Evolutionary conservation across 1,140 invertebrate genomes (phyloP), one percentile per base, ranked within the genome.

Genomic region (Battus philenor): DNA sequence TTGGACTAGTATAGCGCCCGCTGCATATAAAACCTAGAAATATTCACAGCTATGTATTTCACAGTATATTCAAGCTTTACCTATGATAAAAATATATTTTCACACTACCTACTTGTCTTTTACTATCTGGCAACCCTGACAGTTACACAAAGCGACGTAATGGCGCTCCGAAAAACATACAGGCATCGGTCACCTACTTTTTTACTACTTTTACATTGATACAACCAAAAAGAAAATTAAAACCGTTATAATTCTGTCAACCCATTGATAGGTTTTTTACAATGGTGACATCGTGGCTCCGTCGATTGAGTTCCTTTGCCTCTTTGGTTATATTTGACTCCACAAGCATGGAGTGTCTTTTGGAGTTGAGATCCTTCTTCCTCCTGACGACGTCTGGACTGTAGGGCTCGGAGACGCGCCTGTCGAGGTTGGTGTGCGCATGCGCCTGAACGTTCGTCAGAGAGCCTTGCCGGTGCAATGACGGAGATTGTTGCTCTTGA

Each of bases 191-290:
- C 10, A 6, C 29, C 18, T 20, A n/a, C n/a, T n/a, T n/a, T n/a
- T n/a, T n/a, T n/a, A n/a, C 18, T 20, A 36, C 17, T 1, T 34
- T 56, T 34, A 54, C 45, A 45, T 55, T 43, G 50, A 34, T 34
- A 44, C 16, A 55, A 59, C 55, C 46, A 44, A 59, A 11, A 11
- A 1, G 1, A 2, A 61, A 49, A 29, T 54, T 16, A 41, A 51
- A 56, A 64, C 54, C 43, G 26, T 43, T 55, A 56, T 45, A 45
- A 16, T 59, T 39, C 22, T 54, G 70, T 86, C 83, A 86, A 79
- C 81, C 85, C 59, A 86, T 73, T 41, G 81, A 85, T 11, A 83
- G 61, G 45, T 86, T 82, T 44, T 83, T 83, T 7, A 84, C 72
- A 8, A 72, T 72, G 15, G 66, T 63, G 27, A 74, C 70, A 45